Conservation (phyloP, 2,888 invertebrate genomes). For the Epinotia nisella region DNA sequence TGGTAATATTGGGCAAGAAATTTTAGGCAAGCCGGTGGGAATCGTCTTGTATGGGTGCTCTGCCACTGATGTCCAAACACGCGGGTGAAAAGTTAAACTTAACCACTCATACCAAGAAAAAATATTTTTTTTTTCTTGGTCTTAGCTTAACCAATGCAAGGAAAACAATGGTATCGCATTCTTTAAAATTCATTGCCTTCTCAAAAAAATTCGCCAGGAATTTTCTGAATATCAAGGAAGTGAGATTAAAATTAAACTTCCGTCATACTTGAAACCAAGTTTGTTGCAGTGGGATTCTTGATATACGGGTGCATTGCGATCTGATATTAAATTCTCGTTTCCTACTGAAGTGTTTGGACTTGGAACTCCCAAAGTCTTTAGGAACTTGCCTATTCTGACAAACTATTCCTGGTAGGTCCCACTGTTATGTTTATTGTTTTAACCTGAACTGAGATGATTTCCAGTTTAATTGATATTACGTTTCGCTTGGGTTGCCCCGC, state of each 20-base stretch:
- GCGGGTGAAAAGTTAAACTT: too few relatives aligned
- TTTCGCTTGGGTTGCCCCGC: too few relatives aligned
- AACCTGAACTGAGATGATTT: not conserved
- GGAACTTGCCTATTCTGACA: not conserved
- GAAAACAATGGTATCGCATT: too few relatives aligned
- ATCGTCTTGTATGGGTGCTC: too few relatives aligned
- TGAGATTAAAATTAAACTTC: constrained; percentile 3
- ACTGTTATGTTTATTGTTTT: not conserved
- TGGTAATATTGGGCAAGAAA: too few relatives aligned
- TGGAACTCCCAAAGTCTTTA: not conserved
- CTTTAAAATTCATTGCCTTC: too few relatives aligned
- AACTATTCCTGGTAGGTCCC: not conserved
- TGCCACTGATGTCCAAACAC: too few relatives aligned
- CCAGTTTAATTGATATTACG: not conserved
- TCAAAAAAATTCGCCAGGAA: not conserved
- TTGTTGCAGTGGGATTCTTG: constrained; percentile 17
- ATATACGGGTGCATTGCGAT: not conserved
- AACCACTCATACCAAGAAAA: too few relatives aligned
- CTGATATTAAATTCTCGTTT: constrained; percentile 33
- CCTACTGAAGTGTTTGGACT: not conserved
- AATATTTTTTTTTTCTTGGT: too few relatives aligned
- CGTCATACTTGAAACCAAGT: constrained; percentile 2
- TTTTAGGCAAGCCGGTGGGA: too few relatives aligned
- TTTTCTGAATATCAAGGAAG: not conserved
- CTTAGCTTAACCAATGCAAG: too few relatives aligned